Base-by-base conservation (phyloP, 1,140 invertebrate genomes). In the Achatina immaculata region DNA sequence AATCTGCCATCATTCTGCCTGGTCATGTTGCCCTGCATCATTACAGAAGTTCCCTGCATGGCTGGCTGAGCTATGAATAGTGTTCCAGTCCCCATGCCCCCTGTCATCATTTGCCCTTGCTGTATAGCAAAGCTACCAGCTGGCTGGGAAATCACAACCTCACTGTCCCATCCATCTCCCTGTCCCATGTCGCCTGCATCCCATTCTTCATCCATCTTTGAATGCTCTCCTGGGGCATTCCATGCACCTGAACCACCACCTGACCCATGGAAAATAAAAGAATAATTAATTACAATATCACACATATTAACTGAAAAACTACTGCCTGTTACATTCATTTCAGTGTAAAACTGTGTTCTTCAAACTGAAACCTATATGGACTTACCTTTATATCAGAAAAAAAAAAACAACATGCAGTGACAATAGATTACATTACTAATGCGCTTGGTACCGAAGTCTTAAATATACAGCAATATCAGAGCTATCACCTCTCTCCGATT, bases 401-500 rank as follows among this genome's bases (percentile, higher is more conserved):
- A n/a, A n/a, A n/a, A n/a, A n/a, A n/a, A n/a, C n/a, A n/a, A n/a
- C n/a, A n/a, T n/a, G n/a, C n/a, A n/a, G n/a, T n/a, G n/a, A n/a
- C n/a, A n/a, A n/a, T n/a, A n/a, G n/a, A n/a, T n/a, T n/a, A n/a
- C n/a, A n/a, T n/a, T n/a, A n/a, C n/a, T n/a, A n/a, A n/a, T n/a
- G n/a, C n/a, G n/a, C n/a, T n/a, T n/a, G n/a, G n/a, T n/a, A n/a
- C n/a, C n/a, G n/a, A n/a, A n/a, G n/a, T n/a, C n/a, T n/a, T n/a
- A n/a, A n/a, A n/a, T n/a, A n/a, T n/a, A n/a, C n/a, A n/a, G n/a
- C n/a, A n/a, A n/a, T n/a, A n/a, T n/a, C n/a, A n/a, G n/a, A n/a
- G n/a, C n/a, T n/a, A n/a, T 55, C 34, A 80, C 78, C 78, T 80
- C 78, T 69, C 42, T 80, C 78, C 36, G 66, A 36, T 72, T 80